Evolutionary conservation across 2,888 invertebrate genomes (phyloP).

Genomic region (Pristionchus maxplancki): DNA sequence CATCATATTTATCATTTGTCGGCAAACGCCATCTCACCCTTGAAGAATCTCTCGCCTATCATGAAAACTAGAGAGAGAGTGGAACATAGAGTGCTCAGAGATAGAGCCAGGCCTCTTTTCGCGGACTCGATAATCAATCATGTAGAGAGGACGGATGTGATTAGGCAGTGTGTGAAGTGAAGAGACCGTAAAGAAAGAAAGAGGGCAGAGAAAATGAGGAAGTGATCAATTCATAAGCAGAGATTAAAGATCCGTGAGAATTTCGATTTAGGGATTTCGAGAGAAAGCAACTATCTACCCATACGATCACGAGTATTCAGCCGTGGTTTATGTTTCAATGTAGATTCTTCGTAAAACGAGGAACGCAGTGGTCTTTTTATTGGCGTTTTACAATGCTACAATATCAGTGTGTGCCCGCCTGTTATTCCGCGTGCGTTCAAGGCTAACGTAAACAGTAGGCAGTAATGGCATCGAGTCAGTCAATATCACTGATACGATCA

Average conservation of each 20-base stretch:
- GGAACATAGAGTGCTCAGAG: not conserved
- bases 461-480: too few relatives aligned
- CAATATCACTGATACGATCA: slow-evolving; percentile 6
- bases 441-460: slow-evolving; percentile 23
- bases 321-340: not conserved
- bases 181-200: not conserved
- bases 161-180: not conserved
- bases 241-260: slow-evolving; percentile 30
- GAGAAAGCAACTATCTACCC: not conserved
- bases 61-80: not conserved
- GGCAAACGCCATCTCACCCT: not conserved
- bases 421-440: not conserved
- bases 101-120: not conserved
- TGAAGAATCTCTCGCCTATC: not conserved
- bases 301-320: not conserved
- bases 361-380: not conserved
- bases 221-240: slow-evolving; percentile 24
- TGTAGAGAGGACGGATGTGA: slow-evolving; percentile 7
- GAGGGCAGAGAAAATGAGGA: slow-evolving; percentile 16
- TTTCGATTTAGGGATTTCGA: too few relatives aligned
- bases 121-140: slow-evolving; percentile 29
- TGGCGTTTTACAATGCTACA: not conserved
- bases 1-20: slow-evolving; percentile 33
- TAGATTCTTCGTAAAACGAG: not conserved
- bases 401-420: not conserved